phyloP scores from a whole-genome alignment of 2,113 vertebrate species.

The Sphyrna mokarran region DNA sequence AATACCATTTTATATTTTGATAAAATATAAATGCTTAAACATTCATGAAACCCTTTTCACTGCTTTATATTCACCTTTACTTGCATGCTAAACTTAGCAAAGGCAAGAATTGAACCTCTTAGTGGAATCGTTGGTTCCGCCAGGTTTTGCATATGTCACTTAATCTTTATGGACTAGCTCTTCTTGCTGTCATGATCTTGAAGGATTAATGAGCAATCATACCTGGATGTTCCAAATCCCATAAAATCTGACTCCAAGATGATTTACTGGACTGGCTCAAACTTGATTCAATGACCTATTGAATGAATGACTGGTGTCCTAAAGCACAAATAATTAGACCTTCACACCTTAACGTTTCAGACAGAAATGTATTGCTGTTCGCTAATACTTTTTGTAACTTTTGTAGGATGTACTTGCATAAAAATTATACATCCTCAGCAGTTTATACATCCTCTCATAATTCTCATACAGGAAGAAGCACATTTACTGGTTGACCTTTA shows the following conservation, averaged over 20 bases:
- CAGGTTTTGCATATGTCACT: not conserved
- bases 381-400: not conserved
- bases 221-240: not conserved
- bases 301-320: not conserved
- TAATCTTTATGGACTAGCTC: not conserved
- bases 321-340: not conserved
- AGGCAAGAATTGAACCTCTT: not conserved
- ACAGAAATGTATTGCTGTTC: not conserved
- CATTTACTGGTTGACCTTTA: not conserved
- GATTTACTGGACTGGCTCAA: not conserved
- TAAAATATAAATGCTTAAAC: not conserved
- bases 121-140: not conserved
- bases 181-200: not conserved
- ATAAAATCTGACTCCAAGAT: not conserved
- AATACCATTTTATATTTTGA: not conserved
- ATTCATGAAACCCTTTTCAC: not conserved
- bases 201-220: not conserved
- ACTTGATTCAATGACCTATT: not conserved
- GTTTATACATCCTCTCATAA: not conserved
- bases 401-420: not conserved
- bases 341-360: not conserved
- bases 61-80: not conserved
- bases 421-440: not conserved
- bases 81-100: not conserved
- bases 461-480: not conserved